Evolutionary conservation across 2,888 invertebrate genomes (phyloP), one percentile per base, ranked within the genome.

Genomic region (Saturnia japonica): DNA sequence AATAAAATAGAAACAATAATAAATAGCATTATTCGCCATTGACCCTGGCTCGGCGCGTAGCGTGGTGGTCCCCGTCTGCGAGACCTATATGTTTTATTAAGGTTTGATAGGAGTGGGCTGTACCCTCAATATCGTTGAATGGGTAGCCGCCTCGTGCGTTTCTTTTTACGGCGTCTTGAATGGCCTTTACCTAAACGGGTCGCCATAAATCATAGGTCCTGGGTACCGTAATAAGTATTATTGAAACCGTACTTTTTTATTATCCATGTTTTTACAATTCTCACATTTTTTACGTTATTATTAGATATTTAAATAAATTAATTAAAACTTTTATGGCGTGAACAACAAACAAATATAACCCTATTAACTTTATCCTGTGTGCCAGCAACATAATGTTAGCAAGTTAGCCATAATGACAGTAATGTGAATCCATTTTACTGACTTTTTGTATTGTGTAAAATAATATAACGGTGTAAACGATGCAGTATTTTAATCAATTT

Each of bases 151-250:
- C 72, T 74, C 72, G 73, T 68, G 72, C 76, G 75, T 77, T 76
- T 76, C 75, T 76, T 77, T 64, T 84, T 84, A 84, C 78, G 75
- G 77, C 78, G 74, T 74, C 78, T 73, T 73, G 75, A 73, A 68
- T 74, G 77, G 72, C 77, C 75, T 74, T 74, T 77, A 76, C 74
- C 73, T 70, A 71, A 72, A 74, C 76, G 78, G 78, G 76, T 78
- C 77, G 77, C 77, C 83, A 79, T 85, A 85, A 85, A 85, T 86
- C 86, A 82, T 77, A 75, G 76, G 76, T 78, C 79, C 66, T 42
- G 66, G 70, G 67, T 60, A 60, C 64, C 64, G 64, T 40, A 40
- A 64, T 64, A 64, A 64, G 54, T 67, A 70, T 45, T 40, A 51
- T 54, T 42, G 42, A 54, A 40, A 64, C 64, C 9, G 40, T 40